phyloP scores from a whole-genome alignment of 2,888 invertebrate species.

The Pheosia gnoma region DNA sequence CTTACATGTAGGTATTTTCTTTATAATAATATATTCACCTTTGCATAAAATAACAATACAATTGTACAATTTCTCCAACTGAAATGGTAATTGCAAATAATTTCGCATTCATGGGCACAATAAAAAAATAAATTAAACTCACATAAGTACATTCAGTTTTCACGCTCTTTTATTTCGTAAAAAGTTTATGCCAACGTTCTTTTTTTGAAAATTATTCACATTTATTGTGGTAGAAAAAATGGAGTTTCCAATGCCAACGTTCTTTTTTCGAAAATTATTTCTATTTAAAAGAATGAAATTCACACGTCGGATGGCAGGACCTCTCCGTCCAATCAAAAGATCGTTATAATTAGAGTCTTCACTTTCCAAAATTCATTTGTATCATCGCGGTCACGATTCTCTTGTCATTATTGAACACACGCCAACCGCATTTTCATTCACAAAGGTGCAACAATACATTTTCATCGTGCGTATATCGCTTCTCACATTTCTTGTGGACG shows the following conservation, averaged over 20 bases:
- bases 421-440: conserved; percentile 41
- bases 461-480: conserved; percentile 20
- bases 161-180: conserved; percentile 16
- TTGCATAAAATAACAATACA: conserved; percentile 8
- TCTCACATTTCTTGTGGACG: conserved; percentile 22
- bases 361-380: conserved; percentile 54
- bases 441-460: conserved; percentile 38
- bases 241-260: background rate
- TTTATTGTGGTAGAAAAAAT: background rate
- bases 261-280: background rate
- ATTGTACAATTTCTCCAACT: background rate
- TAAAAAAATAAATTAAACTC: conserved; percentile 18
- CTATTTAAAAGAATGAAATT: background rate
- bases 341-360: conserved; percentile 40
- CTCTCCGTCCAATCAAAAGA: conserved; percentile 37
- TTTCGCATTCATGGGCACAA: conserved; percentile 18
- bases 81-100: background rate
- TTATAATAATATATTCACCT: background rate
- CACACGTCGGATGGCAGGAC: conserved; percentile 16
- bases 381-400: conserved; percentile 53
- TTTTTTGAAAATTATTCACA: background rate
- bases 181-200: background rate
- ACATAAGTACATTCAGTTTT: conserved; percentile 3
- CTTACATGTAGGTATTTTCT: background rate
- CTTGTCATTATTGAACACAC: conserved; percentile 26